These are phyloP conservation scores for Tachysurus fulvidraco DNA, from an alignment of 2,113 vertebrate genomes.

Conservation along the genomic window DNA sequence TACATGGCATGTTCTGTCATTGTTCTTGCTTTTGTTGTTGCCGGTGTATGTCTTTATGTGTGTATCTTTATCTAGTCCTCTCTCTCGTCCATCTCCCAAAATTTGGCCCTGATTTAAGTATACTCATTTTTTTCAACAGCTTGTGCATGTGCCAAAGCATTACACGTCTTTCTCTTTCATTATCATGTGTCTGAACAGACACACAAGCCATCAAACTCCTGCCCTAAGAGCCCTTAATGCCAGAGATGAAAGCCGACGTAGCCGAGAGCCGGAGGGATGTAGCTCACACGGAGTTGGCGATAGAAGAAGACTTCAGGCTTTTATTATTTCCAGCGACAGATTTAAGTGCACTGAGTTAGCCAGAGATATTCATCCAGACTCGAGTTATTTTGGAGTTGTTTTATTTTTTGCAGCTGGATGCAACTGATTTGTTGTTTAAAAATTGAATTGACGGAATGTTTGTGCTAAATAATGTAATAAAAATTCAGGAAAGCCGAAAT, in stretches of 20 bases:
- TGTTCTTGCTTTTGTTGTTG: background rate
- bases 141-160: background rate
- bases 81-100: background rate
- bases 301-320: background rate
- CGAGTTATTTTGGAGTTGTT: background rate
- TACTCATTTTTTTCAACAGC: constrained; percentile 32
- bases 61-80: constrained; percentile 30
- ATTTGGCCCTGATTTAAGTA: constrained; percentile 23
- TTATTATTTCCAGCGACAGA: constrained; percentile 1
- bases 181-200: constrained; percentile 21
- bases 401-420: background rate
- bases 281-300: constrained; percentile 10
- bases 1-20: constrained; percentile 1
- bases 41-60: background rate
- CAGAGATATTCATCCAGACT: background rate
- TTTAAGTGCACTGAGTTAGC: background rate
- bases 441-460: background rate
- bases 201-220: constrained; percentile 28
- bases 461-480: background rate
- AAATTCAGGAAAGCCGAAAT: background rate
- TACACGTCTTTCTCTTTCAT: constrained; percentile 1
- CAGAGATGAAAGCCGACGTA: constrained; percentile 35
- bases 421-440: background rate
- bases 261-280: constrained; percentile 1
- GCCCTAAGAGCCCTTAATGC: constrained; percentile 18